Conservation (phyloP, 2,888 invertebrate species). For the Ypsolopha sequella region DNA sequence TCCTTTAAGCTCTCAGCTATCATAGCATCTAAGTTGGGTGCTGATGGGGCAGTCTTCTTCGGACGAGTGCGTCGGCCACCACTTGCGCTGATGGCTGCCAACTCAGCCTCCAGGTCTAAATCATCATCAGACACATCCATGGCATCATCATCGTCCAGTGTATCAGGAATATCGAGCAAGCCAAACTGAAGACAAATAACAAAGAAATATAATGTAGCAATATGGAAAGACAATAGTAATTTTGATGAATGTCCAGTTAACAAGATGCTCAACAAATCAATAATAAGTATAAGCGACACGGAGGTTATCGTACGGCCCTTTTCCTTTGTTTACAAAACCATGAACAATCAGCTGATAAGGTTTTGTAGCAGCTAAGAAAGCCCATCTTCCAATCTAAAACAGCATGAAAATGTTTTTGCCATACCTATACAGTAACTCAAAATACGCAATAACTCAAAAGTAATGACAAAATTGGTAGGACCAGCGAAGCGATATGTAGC, state of each 20-base stretch:
- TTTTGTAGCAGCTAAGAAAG: background rate
- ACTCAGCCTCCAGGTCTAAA: constrained; percentile 88
- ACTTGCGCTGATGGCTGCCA: constrained; percentile 75
- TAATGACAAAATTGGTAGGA: constrained; percentile 9
- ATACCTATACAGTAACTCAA: no score
- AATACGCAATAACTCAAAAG: no score
- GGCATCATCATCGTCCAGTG: constrained; percentile 60
- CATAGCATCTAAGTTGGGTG: constrained; percentile 78
- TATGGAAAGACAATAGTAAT: background rate
- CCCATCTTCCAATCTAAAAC: constrained; percentile 5
- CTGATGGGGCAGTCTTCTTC: constrained; percentile 50
- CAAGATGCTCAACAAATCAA: background rate
- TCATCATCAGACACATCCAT: constrained; percentile 74
- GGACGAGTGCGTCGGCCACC: constrained; percentile 24
- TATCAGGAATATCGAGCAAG: constrained; percentile 78
- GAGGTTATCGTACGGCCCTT: background rate
- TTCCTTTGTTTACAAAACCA: constrained; percentile 2
- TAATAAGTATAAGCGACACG: background rate
- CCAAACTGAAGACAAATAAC: constrained; percentile 73
- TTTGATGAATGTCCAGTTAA: background rate
- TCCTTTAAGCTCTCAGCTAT: constrained; percentile 85
- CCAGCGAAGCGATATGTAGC: no score
- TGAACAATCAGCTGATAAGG: constrained; percentile 24
- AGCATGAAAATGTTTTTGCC: constrained; percentile 5
- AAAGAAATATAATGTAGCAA: background rate